These are phyloP conservation scores for Nansenia antarctica DNA, from an alignment of 2,113 vertebrate species.

Conservation along the genomic window DNA sequence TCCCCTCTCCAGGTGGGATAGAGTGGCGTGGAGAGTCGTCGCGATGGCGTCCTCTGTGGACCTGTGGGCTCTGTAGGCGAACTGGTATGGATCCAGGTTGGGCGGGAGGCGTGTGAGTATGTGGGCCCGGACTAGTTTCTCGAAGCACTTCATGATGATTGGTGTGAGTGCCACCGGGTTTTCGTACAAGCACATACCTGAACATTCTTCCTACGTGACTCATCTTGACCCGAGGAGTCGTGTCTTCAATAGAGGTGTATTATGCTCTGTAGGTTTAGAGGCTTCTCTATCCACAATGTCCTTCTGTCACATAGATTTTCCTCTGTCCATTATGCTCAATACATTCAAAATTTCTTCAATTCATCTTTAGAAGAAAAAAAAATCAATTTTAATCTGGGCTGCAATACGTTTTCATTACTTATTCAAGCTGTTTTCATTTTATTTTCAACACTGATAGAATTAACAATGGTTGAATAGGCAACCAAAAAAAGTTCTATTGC, in stretches of 20 bases:
- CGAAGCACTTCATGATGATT: too few relatives aligned
- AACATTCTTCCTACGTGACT: too few relatives aligned
- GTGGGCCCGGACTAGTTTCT: too few relatives aligned
- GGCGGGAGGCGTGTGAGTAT: too few relatives aligned
- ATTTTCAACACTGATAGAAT: constrained; percentile 44
- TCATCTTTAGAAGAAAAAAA: constrained; percentile 15
- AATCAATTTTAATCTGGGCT: constrained; percentile 44
- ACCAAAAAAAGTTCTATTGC: constrained; percentile 15
- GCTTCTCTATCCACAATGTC: neutral
- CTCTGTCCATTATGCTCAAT: neutral
- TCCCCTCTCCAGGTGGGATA: too few relatives aligned
- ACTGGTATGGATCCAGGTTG: too few relatives aligned
- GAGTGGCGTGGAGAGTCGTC: too few relatives aligned
- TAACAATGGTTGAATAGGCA: constrained; percentile 32
- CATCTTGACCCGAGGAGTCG: too few relatives aligned
- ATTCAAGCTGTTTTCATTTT: constrained; percentile 49
- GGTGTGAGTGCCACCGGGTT: too few relatives aligned
- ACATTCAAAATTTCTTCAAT: neutral
- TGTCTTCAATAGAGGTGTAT: neutral
- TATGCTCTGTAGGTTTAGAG: neutral
- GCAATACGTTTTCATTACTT: constrained; percentile 50
- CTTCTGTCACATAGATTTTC: constrained; percentile 14
- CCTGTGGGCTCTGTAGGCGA: too few relatives aligned
- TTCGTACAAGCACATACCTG: too few relatives aligned
- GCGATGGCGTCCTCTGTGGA: too few relatives aligned